Percentiles rank a stretch among this genome's conserved stretches.
phyloP scores from a whole-genome alignment of 2,113 vertebrate genomes.

The Chloropsis cyanopogon region DNA sequence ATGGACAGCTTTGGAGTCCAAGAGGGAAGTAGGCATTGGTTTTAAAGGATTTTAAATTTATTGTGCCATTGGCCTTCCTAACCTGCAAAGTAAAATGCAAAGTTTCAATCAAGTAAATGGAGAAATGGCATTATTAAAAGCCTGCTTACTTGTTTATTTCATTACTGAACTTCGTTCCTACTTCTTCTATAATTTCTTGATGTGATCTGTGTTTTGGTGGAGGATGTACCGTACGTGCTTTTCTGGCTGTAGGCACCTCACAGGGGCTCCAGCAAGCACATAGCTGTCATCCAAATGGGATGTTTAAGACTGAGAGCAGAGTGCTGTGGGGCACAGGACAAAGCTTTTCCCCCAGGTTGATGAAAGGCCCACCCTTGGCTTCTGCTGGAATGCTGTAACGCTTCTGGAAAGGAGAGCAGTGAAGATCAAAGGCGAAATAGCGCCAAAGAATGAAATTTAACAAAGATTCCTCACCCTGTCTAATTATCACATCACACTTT shows the following conservation, averaged over 20 bases:
- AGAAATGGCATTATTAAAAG: neutral
- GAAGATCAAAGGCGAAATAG: constrained; percentile 43
- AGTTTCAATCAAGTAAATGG: neutral
- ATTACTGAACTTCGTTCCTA: neutral
- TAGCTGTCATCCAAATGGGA: neutral
- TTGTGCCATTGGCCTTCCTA: neutral
- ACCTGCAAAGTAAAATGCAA: neutral
- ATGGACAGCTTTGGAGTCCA: neutral
- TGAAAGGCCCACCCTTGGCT: constrained; percentile 27
- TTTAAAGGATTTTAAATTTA: neutral
- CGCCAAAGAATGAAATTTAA: constrained; percentile 38
- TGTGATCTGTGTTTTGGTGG: neutral
- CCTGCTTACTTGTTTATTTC: neutral
- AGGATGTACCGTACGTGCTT: accelerated
- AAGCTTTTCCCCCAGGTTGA: neutral
- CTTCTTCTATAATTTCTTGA: neutral
- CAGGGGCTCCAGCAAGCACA: neutral
- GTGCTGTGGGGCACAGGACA: neutral
- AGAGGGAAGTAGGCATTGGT: neutral
- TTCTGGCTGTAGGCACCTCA: neutral
- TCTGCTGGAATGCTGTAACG: neutral
- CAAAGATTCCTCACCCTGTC: constrained; percentile 31
- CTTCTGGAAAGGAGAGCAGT: neutral
- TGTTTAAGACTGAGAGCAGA: neutral
- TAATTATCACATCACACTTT: constrained; percentile 49